These are phyloP conservation scores for Panzeria rudis DNA, from an alignment of 2,888 invertebrate species.

Conservation along the genomic window DNA sequence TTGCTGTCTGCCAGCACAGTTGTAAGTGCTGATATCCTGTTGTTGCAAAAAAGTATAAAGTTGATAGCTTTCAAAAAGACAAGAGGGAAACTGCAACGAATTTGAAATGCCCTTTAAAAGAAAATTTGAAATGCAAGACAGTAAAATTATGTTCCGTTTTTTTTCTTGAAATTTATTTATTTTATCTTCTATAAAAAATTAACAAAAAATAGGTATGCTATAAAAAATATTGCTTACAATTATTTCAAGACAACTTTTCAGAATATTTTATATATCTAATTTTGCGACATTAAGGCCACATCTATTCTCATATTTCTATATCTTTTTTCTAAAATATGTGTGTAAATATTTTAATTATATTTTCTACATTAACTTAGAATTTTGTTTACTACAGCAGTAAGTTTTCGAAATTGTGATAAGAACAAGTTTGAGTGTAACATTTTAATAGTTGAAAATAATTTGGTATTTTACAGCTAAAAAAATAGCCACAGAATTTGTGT, in stretches of 20 bases:
- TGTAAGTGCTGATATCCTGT: not conserved
- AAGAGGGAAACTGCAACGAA: not conserved
- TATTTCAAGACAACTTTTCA: too few relatives aligned
- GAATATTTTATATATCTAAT: too few relatives aligned
- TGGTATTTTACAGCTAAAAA: slow-evolving; percentile 49
- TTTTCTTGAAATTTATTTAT: too few relatives aligned
- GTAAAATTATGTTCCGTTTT: too few relatives aligned
- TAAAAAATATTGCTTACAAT: not conserved
- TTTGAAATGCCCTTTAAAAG: not conserved
- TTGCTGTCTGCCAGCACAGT: slow-evolving; percentile 6
- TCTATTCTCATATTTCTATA: too few relatives aligned
- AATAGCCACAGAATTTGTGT: slow-evolving; percentile 48
- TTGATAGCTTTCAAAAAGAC: not conserved
- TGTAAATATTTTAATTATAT: not conserved
- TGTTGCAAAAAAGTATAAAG: not conserved
- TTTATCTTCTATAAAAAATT: too few relatives aligned
- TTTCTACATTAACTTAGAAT: not conserved
- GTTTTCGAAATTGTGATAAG: slow-evolving; percentile 5
- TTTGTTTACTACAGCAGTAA: not conserved
- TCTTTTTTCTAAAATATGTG: too few relatives aligned
- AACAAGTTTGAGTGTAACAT: slow-evolving; percentile 29
- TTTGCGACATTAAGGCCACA: too few relatives aligned
- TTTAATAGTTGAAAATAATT: slow-evolving; percentile 50
- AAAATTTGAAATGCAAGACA: not conserved
- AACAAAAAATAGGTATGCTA: too few relatives aligned